Base-by-base conservation (phyloP, 2,797 vertebrate species). In the Geotrypetes seraphini region DNA sequence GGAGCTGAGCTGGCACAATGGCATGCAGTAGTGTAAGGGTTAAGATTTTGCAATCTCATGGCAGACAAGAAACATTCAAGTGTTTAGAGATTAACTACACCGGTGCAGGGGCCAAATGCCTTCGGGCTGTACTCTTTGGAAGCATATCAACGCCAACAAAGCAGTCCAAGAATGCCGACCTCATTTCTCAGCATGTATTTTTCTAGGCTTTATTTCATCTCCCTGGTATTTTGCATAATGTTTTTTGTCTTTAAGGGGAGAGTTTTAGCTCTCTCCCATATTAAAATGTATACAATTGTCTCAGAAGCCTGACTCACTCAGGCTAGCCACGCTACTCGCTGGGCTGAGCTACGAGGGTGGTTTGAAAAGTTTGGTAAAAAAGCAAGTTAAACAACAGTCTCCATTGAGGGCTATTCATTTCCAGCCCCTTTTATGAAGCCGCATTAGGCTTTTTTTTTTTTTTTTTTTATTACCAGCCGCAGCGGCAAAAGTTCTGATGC, bases 71-170 rank as follows among this genome's bases (percentile, higher is more conserved):
- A 59, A 31, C 47, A 54, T 57, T 63, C 50, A 33, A 39, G 41
- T 35, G 56, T 35, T 60, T 40, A 43, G 57, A 66, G 69, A 63
- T 51, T 46, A 59, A 51, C 63, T 36, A 33, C 50, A 28, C n/a
- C n/a, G n/a, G n/a, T n/a, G n/a, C 31, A 50, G 8, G 19, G 19
- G 43, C 53, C 59, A 71, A 66, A 32, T 51, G 57, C 60, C 57
- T 58, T 40, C 39, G 12, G 45, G 36, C 33, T 46, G 28, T 41
- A 31, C 5, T 59, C 47, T 54, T 59, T 56, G 47, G 59, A 67
- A 33, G 54, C 19, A 23, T 31, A 56, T 60, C 52, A 59, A 38
- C 4, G 4, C 14, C 35, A 1, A 31, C 53, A 25, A 44, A 42
- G 16, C 10, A 3, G 16, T 31, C 53, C 47, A 44, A 60, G 57